Evolutionary conservation across 2,888 invertebrate species (phyloP), one percentile per base, ranked within the genome.

Genomic region (Tachina lurida): DNA sequence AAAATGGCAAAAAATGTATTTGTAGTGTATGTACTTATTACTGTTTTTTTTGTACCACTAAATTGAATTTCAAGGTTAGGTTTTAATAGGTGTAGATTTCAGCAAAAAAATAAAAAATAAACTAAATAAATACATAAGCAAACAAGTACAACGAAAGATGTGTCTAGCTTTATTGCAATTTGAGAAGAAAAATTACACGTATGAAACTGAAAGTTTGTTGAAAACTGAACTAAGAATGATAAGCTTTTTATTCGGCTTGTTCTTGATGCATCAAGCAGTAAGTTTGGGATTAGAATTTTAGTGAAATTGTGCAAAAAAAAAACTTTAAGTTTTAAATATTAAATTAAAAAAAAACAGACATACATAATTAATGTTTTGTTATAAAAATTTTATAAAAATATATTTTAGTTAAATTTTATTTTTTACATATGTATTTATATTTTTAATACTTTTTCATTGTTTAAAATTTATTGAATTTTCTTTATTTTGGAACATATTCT

Each of bases 41-140:
- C 75, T 80, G 41, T 22, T 39, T 45, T 19, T 75, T 77, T 41
- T 67, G n/a, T n/a, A 76, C 45, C 75, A 62, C 62, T 68, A 71
- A 83, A 82, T 86, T 78, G 47, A 86, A 83, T 76, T 86, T 79
- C 86, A 86, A 86, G 86, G 86, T 83, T 86, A 83, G 39, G 19
- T 73, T 71, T 62, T 65, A 65, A 41, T 56, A 19, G 3, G 39
- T 52, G 52, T 1, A 49, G 13, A 47, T 39, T 47, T 56, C 45
- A 67, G 47, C 15, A 10, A 63, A 54, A 41, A 12, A 62, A 62
- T n/a, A 43, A 31, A 12, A 22, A n/a, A 52, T 10, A 52, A 17
- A 7, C n/a, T n/a, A 52, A 52, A 54, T 54, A 54, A 7, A 54
- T 54, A 58, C 13, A 54, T 19, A 54, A 17, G 47, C 22, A 47